These are phyloP conservation scores for Solea solea DNA, from an alignment of 2,113 vertebrate species.

Conservation along the genomic window DNA sequence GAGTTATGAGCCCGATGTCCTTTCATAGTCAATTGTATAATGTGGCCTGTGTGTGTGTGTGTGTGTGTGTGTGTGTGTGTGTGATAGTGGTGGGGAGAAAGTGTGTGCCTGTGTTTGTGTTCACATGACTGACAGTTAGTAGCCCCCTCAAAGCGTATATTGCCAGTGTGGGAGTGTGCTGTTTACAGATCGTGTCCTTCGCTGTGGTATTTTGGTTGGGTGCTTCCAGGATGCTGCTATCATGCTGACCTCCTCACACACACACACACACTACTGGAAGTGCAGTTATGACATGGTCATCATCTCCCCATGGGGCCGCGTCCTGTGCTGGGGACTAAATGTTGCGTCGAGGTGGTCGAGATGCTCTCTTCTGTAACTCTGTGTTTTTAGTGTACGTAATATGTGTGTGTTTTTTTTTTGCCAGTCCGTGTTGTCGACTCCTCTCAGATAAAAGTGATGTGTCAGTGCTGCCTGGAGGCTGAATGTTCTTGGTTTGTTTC, in stretches of 20 bases:
- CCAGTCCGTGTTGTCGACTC: no score
- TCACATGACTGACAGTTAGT: constrained; percentile 51
- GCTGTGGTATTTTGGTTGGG: constrained; percentile 68
- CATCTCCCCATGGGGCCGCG: constrained; percentile 1
- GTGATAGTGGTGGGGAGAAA: constrained; percentile 26
- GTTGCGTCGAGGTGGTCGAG: constrained; percentile 15
- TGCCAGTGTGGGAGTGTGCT: constrained; percentile 61
- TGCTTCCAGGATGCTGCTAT: constrained; percentile 74
- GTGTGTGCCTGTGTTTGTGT: constrained; percentile 27
- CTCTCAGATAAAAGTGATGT: constrained; percentile 60
- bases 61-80: constrained; percentile 21
- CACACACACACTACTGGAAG: constrained; percentile 63
- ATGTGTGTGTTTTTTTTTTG: no score
- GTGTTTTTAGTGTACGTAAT: no score
- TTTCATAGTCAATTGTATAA: constrained; percentile 81
- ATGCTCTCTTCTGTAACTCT: constrained; percentile 4
- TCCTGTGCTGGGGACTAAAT: constrained; percentile 8
- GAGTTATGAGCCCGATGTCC: constrained; percentile 81
- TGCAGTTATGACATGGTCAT: constrained; percentile 43
- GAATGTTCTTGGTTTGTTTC: constrained; percentile 48
- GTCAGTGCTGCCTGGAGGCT: constrained; percentile 55
- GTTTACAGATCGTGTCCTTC: constrained; percentile 69
- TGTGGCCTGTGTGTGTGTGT: constrained; percentile 61
- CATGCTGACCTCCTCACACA: constrained; percentile 68
- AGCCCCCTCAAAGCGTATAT: constrained; percentile 57